Evolutionary conservation across 1,140 invertebrate genomes (phyloP).

Genomic region (Drosophila pandora): DNA sequence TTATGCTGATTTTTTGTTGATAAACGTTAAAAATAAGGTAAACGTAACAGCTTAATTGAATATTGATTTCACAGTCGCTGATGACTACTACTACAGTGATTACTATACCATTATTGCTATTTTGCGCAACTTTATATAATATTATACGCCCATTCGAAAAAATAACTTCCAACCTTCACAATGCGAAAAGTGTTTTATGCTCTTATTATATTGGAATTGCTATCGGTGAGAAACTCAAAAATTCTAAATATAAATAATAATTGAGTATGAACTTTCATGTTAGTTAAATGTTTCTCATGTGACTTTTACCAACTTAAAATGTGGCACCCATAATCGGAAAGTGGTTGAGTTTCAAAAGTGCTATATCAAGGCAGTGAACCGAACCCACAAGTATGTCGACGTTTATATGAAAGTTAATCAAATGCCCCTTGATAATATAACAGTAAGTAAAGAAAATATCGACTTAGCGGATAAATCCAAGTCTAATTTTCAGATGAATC

Average conservation of each 20-base stretch:
- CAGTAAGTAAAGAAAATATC: not conserved
- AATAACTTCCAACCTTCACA: not conserved
- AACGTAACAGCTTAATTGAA: not conserved
- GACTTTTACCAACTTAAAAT: slow-evolving; percentile 1
- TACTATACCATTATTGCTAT: no score
- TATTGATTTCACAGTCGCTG: not conserved
- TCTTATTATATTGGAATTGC: not conserved
- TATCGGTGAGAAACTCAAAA: not conserved
- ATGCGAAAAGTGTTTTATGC: not conserved
- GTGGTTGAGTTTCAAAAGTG: not conserved
- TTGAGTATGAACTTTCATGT: not conserved
- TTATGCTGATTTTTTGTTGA: no score
- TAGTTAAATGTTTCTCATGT: not conserved
- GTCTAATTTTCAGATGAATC: slow-evolving; percentile 20
- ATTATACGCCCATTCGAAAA: not conserved
- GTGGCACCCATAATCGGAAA: not conserved
- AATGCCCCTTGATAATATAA: not conserved
- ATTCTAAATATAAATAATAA: not conserved
- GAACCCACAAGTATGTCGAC: not conserved
- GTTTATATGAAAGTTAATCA: not conserved
- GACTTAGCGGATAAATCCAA: not conserved
- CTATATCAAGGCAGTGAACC: not conserved
- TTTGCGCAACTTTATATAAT: no score
- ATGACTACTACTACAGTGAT: not conserved
- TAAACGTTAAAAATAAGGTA: no score